phyloP scores from a whole-genome alignment of 2,888 invertebrate genomes.

The Embidobia sp. region DNA sequence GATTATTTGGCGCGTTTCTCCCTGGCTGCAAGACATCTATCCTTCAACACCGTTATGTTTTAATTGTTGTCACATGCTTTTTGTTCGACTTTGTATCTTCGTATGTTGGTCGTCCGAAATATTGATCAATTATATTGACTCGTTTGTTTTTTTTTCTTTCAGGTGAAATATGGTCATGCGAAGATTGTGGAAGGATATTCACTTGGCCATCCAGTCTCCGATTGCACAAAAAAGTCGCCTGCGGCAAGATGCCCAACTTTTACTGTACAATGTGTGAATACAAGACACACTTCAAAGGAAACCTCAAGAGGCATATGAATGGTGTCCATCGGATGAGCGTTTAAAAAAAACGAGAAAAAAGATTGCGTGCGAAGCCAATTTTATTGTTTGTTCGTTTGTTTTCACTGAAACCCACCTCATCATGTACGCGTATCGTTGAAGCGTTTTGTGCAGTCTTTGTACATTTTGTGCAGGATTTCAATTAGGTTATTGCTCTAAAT shows the following conservation, averaged over 20 bases:
- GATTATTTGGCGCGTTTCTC: slow-evolving; percentile 28
- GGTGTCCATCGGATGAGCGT: slow-evolving; percentile 67
- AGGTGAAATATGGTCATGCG: slow-evolving; percentile 72
- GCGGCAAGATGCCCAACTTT: slow-evolving; percentile 76
- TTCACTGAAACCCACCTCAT: too few relatives aligned
- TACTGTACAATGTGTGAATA: slow-evolving; percentile 72
- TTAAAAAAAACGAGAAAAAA: too few relatives aligned
- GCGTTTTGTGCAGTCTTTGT: too few relatives aligned
- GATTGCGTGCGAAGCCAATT: too few relatives aligned
- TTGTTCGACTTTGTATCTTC: slow-evolving; percentile 26
- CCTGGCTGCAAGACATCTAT: slow-evolving; percentile 8
- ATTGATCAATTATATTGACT: too few relatives aligned
- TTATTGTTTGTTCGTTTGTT: too few relatives aligned
- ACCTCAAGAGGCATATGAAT: slow-evolving; percentile 74
- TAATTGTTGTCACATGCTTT: slow-evolving; percentile 30
- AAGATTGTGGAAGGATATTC: slow-evolving; percentile 73
- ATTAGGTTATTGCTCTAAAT: too few relatives aligned
- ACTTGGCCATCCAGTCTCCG: slow-evolving; percentile 75
- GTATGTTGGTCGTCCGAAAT: too few relatives aligned
- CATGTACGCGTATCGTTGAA: too few relatives aligned
- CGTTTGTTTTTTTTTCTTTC: slow-evolving; percentile 72
- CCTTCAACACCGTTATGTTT: slow-evolving; percentile 10
- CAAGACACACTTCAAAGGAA: slow-evolving; percentile 76
- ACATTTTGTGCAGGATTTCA: too few relatives aligned
- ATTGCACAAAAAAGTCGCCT: slow-evolving; percentile 74